Evolutionary conservation across 2,888 invertebrate species (phyloP).

Genomic region (Phengaris alcon): DNA sequence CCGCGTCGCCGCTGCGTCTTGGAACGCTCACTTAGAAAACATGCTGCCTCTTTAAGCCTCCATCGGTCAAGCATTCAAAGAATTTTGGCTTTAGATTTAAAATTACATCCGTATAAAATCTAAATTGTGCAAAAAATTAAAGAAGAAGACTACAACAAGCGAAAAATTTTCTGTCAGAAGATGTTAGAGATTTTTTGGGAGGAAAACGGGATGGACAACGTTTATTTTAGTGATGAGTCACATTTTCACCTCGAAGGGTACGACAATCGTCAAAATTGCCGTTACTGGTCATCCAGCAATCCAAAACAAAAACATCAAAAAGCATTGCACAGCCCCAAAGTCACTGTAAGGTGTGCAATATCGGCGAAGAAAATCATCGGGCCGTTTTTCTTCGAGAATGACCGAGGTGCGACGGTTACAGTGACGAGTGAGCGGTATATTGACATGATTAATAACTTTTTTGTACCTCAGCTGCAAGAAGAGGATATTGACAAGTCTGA

Average conservation of each 20-base stretch:
- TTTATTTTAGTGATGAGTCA: slow-evolving; percentile 29
- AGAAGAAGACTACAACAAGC: slow-evolving; percentile 31
- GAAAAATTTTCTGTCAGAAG: neutral
- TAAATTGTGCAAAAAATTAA: slow-evolving; percentile 24
- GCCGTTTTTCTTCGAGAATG: no score
- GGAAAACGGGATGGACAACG: slow-evolving; percentile 26
- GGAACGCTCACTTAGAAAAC: slow-evolving; percentile 40
- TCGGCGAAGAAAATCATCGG: no score
- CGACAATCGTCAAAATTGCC: slow-evolving; percentile 29
- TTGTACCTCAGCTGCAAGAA: no score
- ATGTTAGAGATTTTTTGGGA: slow-evolving; percentile 21
- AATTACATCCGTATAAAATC: slow-evolving; percentile 13
- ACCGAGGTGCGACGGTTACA: no score
- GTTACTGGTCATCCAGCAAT: slow-evolving; percentile 28
- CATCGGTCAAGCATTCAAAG: no score
- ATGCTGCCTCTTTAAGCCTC: no score
- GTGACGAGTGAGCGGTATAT: no score
- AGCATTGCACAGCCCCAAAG: neutral
- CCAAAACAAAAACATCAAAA: slow-evolving; percentile 29
- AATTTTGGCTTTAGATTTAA: slow-evolving; percentile 30
- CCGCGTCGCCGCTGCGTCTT: slow-evolving; percentile 33
- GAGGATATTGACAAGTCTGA: no score
- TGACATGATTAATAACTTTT: no score
- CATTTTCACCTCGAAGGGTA: slow-evolving; percentile 29
- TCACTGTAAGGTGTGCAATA: no score